phyloP scores from a whole-genome alignment of 2,888 invertebrate species.

The Osedax frankpressi region DNA sequence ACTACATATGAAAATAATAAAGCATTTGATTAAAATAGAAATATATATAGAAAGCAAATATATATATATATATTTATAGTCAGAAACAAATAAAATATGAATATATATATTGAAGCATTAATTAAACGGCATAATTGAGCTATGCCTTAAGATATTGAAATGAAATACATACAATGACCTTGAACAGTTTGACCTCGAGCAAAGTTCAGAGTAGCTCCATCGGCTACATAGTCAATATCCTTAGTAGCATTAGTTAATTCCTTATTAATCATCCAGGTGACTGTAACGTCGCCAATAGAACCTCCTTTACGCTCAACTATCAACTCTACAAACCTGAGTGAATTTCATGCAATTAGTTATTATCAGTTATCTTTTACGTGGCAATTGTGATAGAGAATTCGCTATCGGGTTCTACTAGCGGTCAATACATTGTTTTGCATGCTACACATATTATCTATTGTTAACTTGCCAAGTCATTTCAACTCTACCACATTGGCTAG shows the following conservation, averaged over 20 bases:
- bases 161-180: background rate
- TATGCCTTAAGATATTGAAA: too few species aligned
- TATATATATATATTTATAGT: too few species aligned
- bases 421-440: background rate
- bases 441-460: background rate
- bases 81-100: too few species aligned
- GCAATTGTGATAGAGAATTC: too few species aligned
- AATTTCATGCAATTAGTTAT: background rate
- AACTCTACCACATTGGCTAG: too few species aligned
- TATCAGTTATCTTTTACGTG: background rate
- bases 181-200: constrained; percentile 31
- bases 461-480: too few species aligned
- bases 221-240: constrained; percentile 37
- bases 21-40: too few species aligned
- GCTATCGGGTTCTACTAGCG: background rate
- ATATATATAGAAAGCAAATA: too few species aligned
- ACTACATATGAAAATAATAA: too few species aligned
- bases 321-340: background rate
- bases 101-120: too few species aligned
- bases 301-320: constrained; percentile 33
- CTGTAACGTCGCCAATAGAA: constrained; percentile 36
- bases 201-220: constrained; percentile 42
- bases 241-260: constrained; percentile 33
- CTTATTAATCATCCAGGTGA: constrained; percentile 36
- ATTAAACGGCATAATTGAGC: too few species aligned